Evolutionary conservation across 1,140 invertebrate genomes (phyloP), one percentile per base, ranked within the genome.

Genomic region (Cydia pomonella): DNA sequence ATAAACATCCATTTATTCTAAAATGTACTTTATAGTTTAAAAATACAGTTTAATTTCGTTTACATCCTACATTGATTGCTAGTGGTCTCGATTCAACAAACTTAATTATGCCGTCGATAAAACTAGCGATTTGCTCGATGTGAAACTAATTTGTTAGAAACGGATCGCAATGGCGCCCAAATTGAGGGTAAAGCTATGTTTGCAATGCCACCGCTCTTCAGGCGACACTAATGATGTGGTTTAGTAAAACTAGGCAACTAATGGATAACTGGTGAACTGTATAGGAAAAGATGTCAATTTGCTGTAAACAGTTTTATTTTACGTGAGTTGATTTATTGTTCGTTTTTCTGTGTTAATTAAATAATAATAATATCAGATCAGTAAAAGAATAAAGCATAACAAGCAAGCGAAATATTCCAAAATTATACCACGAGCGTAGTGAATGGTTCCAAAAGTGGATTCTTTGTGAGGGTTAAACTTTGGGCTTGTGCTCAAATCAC

Each of bases 161-260:
- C 29, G 4, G 27, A 21, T 41, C 7, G 64, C 2, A 69, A 27
- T 69, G 27, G 27, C 5, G 33, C 7, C n/a, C 0, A 2, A 13
- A 18, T 33, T 3, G 27, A 38, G 16, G 0, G 64, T 33, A 69
- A 18, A 69, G 9, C 41, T 18, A 23, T 33, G 64, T 69, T 69
- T 38, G 64, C 16, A 38, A 41, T 69, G 10, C n/a, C 6, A 38
- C 29, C 63, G 16, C 63, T 66, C 63, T 69, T 41, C 41, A 38
- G 64, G 16, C 9, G n/a, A 38, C 64, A 21, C 64, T 33, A 69
- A 69, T 69, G 64, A 69, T 6, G 64, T 69, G 64, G 64, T 69
- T 33, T 38, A 69, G 64, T 69, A 18, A 33, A 38, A 69, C 29
- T 33, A 38, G 64, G 53, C 53, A 38, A 33, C 33, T 69, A 69